A percentile compares a stretch with the other conserved stretches of the same genome.
Evolutionary conservation across 2,888 invertebrate genomes (phyloP).

Genomic region (Pammene aurita): DNA sequence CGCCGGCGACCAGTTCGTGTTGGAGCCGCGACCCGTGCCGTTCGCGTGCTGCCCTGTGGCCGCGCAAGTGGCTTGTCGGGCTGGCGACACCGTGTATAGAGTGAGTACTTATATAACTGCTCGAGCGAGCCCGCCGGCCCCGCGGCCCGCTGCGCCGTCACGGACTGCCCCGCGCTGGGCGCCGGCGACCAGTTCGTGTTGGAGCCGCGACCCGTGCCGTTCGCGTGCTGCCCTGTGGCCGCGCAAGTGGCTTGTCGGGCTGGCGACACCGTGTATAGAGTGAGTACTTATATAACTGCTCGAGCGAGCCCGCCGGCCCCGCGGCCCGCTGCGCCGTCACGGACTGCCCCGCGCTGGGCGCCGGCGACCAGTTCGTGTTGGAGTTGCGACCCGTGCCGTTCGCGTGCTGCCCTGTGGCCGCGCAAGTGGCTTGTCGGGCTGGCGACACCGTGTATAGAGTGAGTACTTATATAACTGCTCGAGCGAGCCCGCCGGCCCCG

Average conservation of each 20-base stretch:
- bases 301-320: constrained; percentile 52
- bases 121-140: constrained; percentile 54
- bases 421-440: constrained; percentile 84
- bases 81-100: constrained; percentile 67
- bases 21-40: constrained; percentile 78
- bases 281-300: no score
- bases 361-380: constrained; percentile 81
- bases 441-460: constrained; percentile 66
- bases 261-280: constrained; percentile 64
- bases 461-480: no score
- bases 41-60: constrained; percentile 86
- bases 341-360: constrained; percentile 77
- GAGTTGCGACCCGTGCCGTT: constrained; percentile 79
- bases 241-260: constrained; percentile 84
- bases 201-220: constrained; percentile 77
- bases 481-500: constrained; percentile 50
- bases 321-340: constrained; percentile 72
- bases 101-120: no score
- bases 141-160: constrained; percentile 70
- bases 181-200: constrained; percentile 82
- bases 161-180: constrained; percentile 76
- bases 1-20: constrained; percentile 80
- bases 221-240: constrained; percentile 86
- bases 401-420: constrained; percentile 85
- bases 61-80: constrained; percentile 83